Base-by-base conservation (phyloP, 2,797 vertebrate genomes). In the Eospalax fontanierii region DNA sequence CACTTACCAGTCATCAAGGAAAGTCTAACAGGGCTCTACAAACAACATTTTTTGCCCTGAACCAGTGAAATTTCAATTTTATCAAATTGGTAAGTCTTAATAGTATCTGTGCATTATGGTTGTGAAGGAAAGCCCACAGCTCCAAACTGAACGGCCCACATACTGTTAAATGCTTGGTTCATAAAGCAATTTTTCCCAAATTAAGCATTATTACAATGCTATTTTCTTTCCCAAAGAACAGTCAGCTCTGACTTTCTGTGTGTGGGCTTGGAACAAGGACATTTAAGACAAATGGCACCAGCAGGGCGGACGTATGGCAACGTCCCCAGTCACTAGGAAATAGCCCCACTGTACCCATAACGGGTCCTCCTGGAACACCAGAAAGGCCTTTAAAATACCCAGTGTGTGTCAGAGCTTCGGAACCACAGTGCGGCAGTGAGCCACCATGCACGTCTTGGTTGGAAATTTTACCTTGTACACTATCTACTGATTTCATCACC, bases 381-480 rank as follows among this genome's bases (percentile, higher is more conserved):
- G 35, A 28, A 57, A 59, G 74, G 63, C 65, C 87, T 68, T 61
- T 43, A 19, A 84, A 78, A n/a, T 0, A 57, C 57, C 24, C 78
- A 0, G 26, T 2, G 33, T n/a, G 43, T 24, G 76, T 22, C 35
- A 54, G 50, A 81, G 54, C n/a, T 2, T 54, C 61, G 18, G 35
- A 18, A 4, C 2, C 7, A 33, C 43, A 18, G 22, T 0, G 2
- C 16, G 1, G 40, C 71, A 0, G 85, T 0, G 4, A 38, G 65
- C 15, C 24, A 0, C 7, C 0, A 0, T 12, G 0, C 43, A 30
- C 3, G 22, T 75, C 68, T 63, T 33, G 66, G 15, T 2, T 26
- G 35, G 38, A 61, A 30, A 61, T 18, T 54, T 24, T 21, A 4
- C 18, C 21, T 30, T 11, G 50, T 3, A 4, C 2, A 1, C 87